Evolutionary conservation across 2,888 invertebrate genomes (phyloP), one percentile per base, ranked within the genome.

Genomic region (Watsonalla cultraria): DNA sequence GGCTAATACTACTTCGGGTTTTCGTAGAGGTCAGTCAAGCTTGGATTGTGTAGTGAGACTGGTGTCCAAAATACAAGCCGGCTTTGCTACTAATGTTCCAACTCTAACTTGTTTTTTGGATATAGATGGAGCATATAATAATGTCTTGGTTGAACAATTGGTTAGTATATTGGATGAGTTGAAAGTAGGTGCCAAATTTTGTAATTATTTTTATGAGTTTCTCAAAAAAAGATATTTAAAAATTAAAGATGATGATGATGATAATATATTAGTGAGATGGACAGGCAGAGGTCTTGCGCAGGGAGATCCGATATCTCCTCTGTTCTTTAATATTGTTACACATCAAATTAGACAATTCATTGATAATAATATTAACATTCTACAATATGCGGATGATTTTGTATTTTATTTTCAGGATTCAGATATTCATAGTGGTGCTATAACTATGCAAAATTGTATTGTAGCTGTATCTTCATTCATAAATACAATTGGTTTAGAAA

Each of bases 311-410:
- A 5, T 65, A 6, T 66, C 67, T 0, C 64, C 66, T 2, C 45
- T 67, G 6, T n/a, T 68, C 4, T 68, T 68, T 53, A 66, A 67
- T 55, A 53, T 64, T 0, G 54, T 47, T 0, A 61, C 63, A 5
- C 4, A 37, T 13, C 33, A 55, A n/a, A 55, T 66, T 5, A 56
- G 59, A 24, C 34, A 45, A 7, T 0, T n/a, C 5, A 46, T 61
- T 13, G 14, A 34, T 5, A 54, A 57, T 47, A 54, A 35, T 5
- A 7, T 63, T 7, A 5, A 9, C 0, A 48, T 63, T 0, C 54
- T 52, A 0, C 64, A 67, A 13, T 66, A 64, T 37, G 69, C 66
- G 0, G 65, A 68, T 45, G 65, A 68, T 45, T 68, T 61, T 37
- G 64, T 64, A 15, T 35, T 70, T 5, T 67, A 64, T 45, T 14